These are phyloP conservation scores for Pristionchus entomophagus DNA, from an alignment of 2,888 invertebrate species.

Conservation along the genomic window DNA sequence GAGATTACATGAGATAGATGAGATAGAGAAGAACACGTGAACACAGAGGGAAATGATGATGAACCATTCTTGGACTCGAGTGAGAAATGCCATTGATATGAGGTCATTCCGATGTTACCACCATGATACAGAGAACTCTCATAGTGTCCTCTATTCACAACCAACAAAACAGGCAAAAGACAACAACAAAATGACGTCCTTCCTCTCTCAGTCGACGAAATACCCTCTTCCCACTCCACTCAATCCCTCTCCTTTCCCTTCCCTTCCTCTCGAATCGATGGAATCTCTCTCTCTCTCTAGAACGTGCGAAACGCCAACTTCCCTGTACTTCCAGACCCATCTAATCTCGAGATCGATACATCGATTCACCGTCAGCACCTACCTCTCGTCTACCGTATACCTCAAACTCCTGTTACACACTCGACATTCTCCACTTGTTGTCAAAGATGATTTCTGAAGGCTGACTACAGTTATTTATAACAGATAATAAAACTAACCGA, in stretches of 20 bases:
- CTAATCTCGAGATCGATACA: neutral
- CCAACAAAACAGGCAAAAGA: neutral
- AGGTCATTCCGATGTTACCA: too few relatives aligned
- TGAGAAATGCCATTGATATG: too few relatives aligned
- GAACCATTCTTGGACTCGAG: too few relatives aligned
- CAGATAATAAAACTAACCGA: slow-evolving; percentile 23
- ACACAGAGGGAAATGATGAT: neutral
- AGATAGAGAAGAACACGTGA: neutral
- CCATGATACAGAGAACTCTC: neutral
- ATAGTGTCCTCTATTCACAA: neutral
- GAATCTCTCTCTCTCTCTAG: neutral
- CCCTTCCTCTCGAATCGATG: slow-evolving; percentile 39
- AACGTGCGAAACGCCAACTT: slow-evolving; percentile 39
- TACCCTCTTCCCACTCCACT: neutral
- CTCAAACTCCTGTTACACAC: slow-evolving; percentile 3
- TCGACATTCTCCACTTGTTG: neutral
- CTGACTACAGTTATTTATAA: neutral
- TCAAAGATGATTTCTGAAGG: neutral
- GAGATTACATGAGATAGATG: neutral
- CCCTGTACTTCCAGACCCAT: neutral
- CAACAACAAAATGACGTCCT: neutral
- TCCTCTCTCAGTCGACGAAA: slow-evolving; percentile 18
- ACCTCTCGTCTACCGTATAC: slow-evolving; percentile 10
- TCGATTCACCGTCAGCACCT: neutral
- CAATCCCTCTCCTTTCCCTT: neutral